Percentiles rank a stretch among this genome's conserved stretches.
Evolutionary conservation across 2,113 vertebrate genomes (phyloP).

Genomic region (Bos taurus): DNA sequence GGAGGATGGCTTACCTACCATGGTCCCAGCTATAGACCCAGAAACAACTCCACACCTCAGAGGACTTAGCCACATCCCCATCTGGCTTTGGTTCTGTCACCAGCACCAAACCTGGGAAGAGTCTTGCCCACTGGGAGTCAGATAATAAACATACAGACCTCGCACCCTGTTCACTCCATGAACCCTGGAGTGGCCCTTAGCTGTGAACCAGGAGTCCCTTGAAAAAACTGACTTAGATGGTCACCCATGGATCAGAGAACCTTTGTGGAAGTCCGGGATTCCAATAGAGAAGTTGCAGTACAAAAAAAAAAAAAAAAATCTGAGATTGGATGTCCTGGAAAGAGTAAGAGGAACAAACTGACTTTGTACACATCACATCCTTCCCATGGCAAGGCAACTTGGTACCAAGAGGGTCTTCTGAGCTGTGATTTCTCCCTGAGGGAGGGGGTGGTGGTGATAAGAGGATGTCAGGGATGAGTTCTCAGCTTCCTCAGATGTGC

Average conservation of each 20-base stretch:
- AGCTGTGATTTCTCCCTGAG: background rate
- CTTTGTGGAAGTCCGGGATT: background rate
- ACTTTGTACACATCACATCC: background rate
- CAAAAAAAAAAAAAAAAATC: background rate
- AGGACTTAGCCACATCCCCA: background rate
- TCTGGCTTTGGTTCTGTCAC: background rate
- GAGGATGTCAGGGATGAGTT: background rate
- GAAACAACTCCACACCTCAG: background rate
- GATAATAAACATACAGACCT: background rate
- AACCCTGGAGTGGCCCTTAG: background rate
- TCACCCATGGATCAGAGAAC: background rate
- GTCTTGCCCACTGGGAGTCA: too few relatives aligned
- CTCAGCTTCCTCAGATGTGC: background rate
- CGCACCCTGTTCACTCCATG: background rate
- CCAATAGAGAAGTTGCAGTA: background rate
- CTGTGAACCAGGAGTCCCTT: background rate
- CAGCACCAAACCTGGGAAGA: background rate
- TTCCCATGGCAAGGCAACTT: background rate
- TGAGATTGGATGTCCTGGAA: background rate
- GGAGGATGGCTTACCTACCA: background rate
- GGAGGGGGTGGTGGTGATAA: background rate
- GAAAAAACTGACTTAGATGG: background rate
- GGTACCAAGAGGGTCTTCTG: background rate
- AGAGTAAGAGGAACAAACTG: background rate
- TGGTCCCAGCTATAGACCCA: background rate